Evolutionary conservation across 2,797 vertebrate genomes (phyloP), one percentile per base, ranked within the genome.

Genomic region (Falco novaeseelandiae): DNA sequence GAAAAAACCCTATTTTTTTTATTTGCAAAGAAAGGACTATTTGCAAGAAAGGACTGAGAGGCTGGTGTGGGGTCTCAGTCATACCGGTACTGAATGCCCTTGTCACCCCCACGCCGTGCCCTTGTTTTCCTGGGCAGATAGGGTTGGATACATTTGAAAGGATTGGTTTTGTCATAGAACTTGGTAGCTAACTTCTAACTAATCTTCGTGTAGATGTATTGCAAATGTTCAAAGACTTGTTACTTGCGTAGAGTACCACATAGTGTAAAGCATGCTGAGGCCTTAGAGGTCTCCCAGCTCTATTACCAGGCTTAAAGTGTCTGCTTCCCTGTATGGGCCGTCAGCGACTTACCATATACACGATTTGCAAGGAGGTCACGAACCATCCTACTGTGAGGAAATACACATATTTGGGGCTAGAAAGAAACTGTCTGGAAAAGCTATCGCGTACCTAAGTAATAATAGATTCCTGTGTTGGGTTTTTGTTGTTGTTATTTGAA

Each of bases 371-470:
- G 46, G 72, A 76, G 44, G n/a, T 85, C 5, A 6, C 34, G 42
- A 87, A 42, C n/a, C 12, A 61, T 78, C 34, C 23, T 63, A 2
- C 19, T 40, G 2, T 46, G 65, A 71, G 71, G 49, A 85, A 95
- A 71, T 73, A 38, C 16, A 91, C 29, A 34, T 2, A 6, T 87
- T 69, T 42, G 22, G 44, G n/a, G n/a, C 30, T 61, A 54, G 42
- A 87, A 83, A 87, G 48, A 91, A 85, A 67, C 40, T 71, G 25
- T 73, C 90, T 96, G 94, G 96, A 87, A 95, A 95, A 96, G 25
- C 49, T 85, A 87, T 78, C 29, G 27, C 8, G 5, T 91, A 36
- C 42, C 44, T 66, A 55, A 87, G 70, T 62, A 89, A 86, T 88
- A 88, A 57, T 65, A 93, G 30, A 92, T 74, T 84, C 29, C 61